Percentiles rank a stretch among this genome's conserved stretches.
Conservation (phyloP, 2,888 invertebrate species). For the Cheilosia soror region DNA sequence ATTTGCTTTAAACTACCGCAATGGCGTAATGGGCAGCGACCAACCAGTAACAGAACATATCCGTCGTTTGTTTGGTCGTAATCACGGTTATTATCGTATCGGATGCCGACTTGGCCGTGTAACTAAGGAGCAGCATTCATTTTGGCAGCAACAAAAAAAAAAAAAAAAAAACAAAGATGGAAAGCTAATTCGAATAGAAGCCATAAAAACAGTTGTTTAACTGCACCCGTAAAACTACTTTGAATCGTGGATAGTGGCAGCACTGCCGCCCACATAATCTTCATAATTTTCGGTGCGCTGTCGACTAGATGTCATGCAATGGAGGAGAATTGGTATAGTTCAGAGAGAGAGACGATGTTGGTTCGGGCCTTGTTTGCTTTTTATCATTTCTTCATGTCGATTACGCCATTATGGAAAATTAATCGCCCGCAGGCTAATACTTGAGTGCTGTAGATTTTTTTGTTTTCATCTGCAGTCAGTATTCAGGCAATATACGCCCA, state of each 20-base stretch:
- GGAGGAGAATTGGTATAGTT: constrained; percentile 23
- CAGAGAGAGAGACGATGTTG: constrained; percentile 6
- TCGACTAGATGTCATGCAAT: constrained; percentile 58
- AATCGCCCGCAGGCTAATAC: constrained; percentile 68
- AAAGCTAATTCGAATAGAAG: constrained; percentile 49
- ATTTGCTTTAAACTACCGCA: constrained; percentile 23
- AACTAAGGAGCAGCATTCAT: constrained; percentile 48
- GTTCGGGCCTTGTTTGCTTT: constrained; percentile 60
- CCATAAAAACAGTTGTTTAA: constrained; percentile 51
- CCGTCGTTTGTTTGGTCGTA: constrained; percentile 56
- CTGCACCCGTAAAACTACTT: constrained; percentile 65
- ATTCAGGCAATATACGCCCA: constrained; percentile 41
- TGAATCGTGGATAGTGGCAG: constrained; percentile 30
- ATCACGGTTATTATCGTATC: constrained; percentile 65
- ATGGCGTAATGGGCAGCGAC: constrained; percentile 4
- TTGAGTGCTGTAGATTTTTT: constrained; percentile 40
- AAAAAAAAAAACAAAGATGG: constrained; percentile 23
- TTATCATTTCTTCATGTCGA: constrained; percentile 70
- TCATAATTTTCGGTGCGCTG: constrained; percentile 64
- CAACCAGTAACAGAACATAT: constrained; percentile 43
- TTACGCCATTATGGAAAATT: constrained; percentile 74
- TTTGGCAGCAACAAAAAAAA: neutral
- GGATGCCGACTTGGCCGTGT: constrained; percentile 47
- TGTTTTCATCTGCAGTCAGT: constrained; percentile 7
- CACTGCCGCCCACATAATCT: constrained; percentile 71